Conservation (phyloP, 2,113 vertebrate species). For the Beaufortia kweichowensis region DNA sequence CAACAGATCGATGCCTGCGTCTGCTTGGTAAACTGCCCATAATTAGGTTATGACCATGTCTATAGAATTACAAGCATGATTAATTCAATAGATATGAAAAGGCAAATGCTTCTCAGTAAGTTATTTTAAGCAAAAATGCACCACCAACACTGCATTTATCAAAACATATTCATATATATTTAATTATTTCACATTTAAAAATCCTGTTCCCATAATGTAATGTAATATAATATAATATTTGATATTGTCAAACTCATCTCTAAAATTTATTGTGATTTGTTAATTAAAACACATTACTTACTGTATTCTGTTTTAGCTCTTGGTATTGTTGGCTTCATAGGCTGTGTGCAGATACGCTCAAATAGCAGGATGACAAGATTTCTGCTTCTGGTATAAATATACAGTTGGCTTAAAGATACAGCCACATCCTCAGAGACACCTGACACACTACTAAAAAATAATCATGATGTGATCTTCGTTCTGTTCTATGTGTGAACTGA, state of each 20-base stretch:
- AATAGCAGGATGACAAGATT: not conserved
- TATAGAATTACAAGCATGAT: not conserved
- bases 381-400: not conserved
- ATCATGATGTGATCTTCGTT: not conserved
- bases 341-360: not conserved
- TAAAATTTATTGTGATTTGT: too few species aligned
- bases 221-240: too few species aligned
- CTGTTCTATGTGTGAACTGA: not conserved
- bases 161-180: not conserved
- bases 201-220: too few species aligned
- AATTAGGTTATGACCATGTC: not conserved
- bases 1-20: not conserved
- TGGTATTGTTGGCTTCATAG: not conserved
- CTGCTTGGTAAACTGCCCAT: conserved; percentile 47
- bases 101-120: too few species aligned
- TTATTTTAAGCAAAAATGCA: not conserved
- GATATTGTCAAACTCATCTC: too few species aligned
- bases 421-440: not conserved
- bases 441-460: not conserved
- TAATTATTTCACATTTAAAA: too few species aligned
- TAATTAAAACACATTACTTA: not conserved
- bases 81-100: too few species aligned
- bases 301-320: not conserved
- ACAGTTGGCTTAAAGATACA: not conserved
- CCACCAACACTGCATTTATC: not conserved